Base-by-base conservation (phyloP, 2,888 invertebrate species). In the Drosophila silvestris region DNA sequence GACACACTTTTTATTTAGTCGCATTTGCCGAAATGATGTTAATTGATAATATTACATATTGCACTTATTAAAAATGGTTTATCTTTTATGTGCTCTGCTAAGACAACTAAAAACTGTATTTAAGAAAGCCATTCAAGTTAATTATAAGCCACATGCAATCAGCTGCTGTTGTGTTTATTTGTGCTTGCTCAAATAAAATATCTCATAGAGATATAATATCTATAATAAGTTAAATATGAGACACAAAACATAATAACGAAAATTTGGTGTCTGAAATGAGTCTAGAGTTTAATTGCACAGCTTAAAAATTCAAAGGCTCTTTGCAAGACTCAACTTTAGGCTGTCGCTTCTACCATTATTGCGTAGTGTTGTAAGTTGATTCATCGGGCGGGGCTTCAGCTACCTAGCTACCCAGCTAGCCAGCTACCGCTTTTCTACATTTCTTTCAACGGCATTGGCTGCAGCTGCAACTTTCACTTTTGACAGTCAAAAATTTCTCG, bases 401-500 rank as follows among this genome's bases (percentile, higher is more conserved):
- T 52, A 47, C 39, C 60, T 59, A 59, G 63, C 76, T 69, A 75
- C 39, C 77, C 22, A 26, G 56, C 60, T 41, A 47, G 35, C 60
- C 62, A 57, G 65, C 76, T 72, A 75, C 77, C 77, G 85, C 88
- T 79, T 85, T 89, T 77, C 76, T 82, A 85, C 81, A 76, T 90
- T 90, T 81, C 83, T 85, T 81, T 78, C 78, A 81, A 77, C 85
- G 81, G 85, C 85, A 79, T 77, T 78, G 74, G 70, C 70, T 71
- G 77, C 83, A 86, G 89, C 81, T 79, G 89, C 89, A 85, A 85
- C 89, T 89, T 89, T 89, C 89, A 89, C 89, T 89, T 89, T 89
- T 91, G 91, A 78, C 90, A 91, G 90, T 81, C 90, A 81, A 90
- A 88, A 90, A 90, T 89, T 86, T 89, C 89, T 90, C 82, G 85